phyloP scores from a whole-genome alignment of 2,113 vertebrate species.

The Phaethon lepturus region DNA sequence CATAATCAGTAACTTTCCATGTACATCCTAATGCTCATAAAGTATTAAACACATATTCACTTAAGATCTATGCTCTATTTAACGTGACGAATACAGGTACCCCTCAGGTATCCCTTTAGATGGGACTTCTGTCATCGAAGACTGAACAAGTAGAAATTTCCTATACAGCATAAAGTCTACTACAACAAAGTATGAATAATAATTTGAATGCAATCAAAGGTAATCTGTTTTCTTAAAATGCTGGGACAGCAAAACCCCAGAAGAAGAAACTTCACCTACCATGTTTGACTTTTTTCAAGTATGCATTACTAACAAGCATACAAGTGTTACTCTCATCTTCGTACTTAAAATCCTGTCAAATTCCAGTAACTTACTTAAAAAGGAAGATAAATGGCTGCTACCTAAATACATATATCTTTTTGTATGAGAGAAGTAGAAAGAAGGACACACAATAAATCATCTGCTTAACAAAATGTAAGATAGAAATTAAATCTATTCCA shows the following conservation, averaged over 20 bases:
- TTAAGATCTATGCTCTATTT: background rate
- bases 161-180: background rate
- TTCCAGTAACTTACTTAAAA: background rate
- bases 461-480: background rate
- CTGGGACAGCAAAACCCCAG: background rate
- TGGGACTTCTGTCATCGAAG: background rate
- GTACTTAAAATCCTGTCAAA: background rate
- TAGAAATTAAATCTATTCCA: background rate
- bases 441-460: background rate
- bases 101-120: background rate
- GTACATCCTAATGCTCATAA: background rate
- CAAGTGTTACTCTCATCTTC: background rate
- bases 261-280: background rate
- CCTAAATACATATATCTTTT: background rate
- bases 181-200: background rate
- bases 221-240: background rate
- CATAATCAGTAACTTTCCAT: background rate
- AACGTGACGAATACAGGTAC: background rate
- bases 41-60: background rate
- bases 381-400: background rate
- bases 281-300: background rate
- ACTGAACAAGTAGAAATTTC: background rate
- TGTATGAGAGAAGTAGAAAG: background rate
- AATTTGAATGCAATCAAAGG: background rate
- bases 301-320: background rate